phyloP scores from a whole-genome alignment of 2,888 invertebrate genomes.

The Melinaea marsaeus region DNA sequence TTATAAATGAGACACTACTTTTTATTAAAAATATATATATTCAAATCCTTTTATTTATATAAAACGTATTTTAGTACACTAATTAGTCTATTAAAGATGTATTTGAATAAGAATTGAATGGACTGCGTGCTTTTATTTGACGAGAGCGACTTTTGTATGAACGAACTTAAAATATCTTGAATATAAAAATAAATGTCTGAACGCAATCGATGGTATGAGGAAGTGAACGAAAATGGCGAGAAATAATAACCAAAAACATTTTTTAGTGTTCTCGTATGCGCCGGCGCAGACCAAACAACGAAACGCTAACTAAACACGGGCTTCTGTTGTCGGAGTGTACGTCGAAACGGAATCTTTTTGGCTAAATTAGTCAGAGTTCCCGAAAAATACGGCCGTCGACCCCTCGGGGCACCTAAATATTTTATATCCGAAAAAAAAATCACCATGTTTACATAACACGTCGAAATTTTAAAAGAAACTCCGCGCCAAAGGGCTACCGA shows the following conservation, averaged over 20 bases:
- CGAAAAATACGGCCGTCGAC: conserved; percentile 71
- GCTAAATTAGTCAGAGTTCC: conserved; percentile 74
- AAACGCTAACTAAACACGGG: conserved; percentile 44
- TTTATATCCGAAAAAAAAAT: conserved; percentile 62
- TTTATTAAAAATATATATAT: not conserved
- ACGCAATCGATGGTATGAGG: conserved; percentile 28
- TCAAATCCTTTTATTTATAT: not conserved
- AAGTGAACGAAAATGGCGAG: conserved; percentile 35
- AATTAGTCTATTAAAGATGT: not conserved
- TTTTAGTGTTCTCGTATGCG: conserved; percentile 43
- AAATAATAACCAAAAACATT: conserved; percentile 32
- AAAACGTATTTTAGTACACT: not conserved
- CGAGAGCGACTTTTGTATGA: not conserved
- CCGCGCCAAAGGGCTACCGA: conserved; percentile 60
- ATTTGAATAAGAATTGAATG: not conserved
- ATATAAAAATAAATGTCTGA: conserved; percentile 21
- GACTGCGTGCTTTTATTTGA: not conserved
- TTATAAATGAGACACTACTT: conserved; percentile 12
- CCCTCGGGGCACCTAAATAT: conserved; percentile 71
- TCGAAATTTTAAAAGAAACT: conserved; percentile 69
- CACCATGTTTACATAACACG: conserved; percentile 74
- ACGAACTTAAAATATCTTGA: conserved; percentile 16
- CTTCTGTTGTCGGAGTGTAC: conserved; percentile 47
- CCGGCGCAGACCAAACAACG: conserved; percentile 46
- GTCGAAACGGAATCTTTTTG: conserved; percentile 58